Evolutionary conservation across 1,140 invertebrate genomes (phyloP).

Genomic region (Calephelis virginiensis): DNA sequence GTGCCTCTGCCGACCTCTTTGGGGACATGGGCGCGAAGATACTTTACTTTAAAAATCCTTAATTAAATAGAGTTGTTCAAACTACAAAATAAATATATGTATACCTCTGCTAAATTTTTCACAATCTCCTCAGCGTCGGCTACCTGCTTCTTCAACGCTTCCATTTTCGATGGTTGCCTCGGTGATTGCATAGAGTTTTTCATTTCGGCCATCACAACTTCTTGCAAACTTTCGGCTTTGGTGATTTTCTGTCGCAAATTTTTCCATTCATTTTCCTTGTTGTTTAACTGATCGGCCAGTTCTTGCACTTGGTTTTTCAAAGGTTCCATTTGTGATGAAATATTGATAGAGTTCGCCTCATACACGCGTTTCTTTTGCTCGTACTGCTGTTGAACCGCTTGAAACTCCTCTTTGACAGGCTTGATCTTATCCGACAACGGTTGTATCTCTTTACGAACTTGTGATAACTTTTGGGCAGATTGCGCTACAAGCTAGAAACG

Average conservation of each 20-base stretch:
- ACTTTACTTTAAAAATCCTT: background rate
- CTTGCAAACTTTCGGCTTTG: constrained; percentile 76
- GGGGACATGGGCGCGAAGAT: too few relatives aligned
- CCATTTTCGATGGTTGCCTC: constrained; percentile 71
- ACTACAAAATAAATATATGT: background rate
- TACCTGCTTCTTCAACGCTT: constrained; percentile 66
- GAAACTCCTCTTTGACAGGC: constrained; percentile 72
- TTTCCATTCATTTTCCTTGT: constrained; percentile 77
- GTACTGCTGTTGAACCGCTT: constrained; percentile 72
- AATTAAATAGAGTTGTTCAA: background rate
- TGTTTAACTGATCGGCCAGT: constrained; percentile 65
- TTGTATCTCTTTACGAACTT: constrained; percentile 72
- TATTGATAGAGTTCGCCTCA: constrained; percentile 74
- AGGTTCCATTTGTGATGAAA: constrained; percentile 76
- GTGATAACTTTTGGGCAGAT: constrained; percentile 67
- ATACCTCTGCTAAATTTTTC: constrained; percentile 69
- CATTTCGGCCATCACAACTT: constrained; percentile 73
- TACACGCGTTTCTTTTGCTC: constrained; percentile 76
- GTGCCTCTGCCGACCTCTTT: too few relatives aligned
- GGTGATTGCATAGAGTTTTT: constrained; percentile 74
- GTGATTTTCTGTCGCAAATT: constrained; percentile 74
- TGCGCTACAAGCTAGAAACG: constrained; percentile 67
- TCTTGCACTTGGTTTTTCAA: constrained; percentile 68
- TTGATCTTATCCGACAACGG: constrained; percentile 71
- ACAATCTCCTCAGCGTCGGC: constrained; percentile 64